Conservation (phyloP, 2,888 invertebrate genomes). For the Onchidella celtica region DNA sequence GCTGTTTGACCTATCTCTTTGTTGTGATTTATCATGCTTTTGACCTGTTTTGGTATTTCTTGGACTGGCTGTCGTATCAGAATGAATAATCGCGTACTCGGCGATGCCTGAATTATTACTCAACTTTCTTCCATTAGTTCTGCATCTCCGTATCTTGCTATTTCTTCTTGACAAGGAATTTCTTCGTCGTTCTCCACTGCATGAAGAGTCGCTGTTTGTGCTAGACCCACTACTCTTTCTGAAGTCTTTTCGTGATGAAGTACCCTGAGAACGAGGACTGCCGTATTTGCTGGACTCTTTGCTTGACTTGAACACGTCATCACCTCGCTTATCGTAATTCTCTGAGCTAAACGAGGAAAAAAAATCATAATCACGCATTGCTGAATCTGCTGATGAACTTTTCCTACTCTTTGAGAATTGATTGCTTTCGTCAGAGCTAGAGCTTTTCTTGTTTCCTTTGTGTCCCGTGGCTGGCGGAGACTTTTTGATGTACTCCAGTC, state of each 20-base stretch:
- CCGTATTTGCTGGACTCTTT: not conserved
- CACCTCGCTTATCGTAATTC: not conserved
- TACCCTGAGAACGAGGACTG: not conserved
- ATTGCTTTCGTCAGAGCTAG: constrained; percentile 51
- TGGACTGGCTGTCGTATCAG: not conserved
- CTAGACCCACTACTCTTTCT: constrained; percentile 19
- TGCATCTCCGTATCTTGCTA: not conserved
- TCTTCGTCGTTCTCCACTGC: not conserved
- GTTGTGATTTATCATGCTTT: not conserved
- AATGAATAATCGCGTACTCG: not conserved
- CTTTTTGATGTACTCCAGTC: constrained; percentile 31
- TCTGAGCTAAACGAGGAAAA: constrained; percentile 53
- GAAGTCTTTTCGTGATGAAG: not conserved
- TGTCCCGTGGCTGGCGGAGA: not conserved
- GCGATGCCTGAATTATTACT: not conserved
- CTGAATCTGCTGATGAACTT: constrained; percentile 55
- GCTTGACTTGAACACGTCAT: not conserved
- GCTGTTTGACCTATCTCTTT: not conserved
- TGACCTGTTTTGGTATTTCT: not conserved
- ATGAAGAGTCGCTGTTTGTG: constrained; percentile 11
- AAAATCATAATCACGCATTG: constrained; percentile 53
- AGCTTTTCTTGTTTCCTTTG: constrained; percentile 3
- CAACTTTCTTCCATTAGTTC: not conserved
- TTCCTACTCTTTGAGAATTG: constrained; percentile 39
- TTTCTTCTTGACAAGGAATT: not conserved